phyloP scores from a whole-genome alignment of 2,797 vertebrate species.

The Gastrophryne carolinensis region DNA sequence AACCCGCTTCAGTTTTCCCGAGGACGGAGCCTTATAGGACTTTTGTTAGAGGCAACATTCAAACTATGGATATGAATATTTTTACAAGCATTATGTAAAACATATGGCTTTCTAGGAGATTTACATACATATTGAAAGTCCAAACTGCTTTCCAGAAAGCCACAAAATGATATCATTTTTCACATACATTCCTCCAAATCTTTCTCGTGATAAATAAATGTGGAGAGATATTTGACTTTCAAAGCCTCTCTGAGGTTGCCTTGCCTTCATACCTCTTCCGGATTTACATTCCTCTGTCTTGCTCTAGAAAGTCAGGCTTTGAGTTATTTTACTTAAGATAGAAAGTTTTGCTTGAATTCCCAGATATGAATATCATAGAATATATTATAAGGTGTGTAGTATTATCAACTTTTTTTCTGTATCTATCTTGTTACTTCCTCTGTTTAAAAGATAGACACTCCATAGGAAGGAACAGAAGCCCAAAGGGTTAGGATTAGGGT shows the following conservation, averaged over 20 bases:
- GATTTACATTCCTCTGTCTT: conserved; percentile 11
- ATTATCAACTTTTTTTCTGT: background rate
- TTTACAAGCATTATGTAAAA: background rate
- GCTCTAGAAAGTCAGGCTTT: conserved; percentile 21
- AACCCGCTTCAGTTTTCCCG: conserved; percentile 11
- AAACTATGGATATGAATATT: conserved; percentile 29
- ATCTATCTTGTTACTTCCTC: background rate
- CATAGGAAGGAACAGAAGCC: too few relatives aligned
- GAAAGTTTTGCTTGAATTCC: conserved; percentile 17
- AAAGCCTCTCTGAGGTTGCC: conserved; percentile 28
- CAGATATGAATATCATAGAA: conserved; percentile 20
- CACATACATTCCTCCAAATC: conserved; percentile 44
- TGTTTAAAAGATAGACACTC: too few relatives aligned
- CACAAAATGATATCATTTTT: conserved; percentile 52
- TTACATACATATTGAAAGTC: conserved; percentile 29
- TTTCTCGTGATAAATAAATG: conserved; percentile 55
- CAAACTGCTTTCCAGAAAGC: conserved; percentile 41
- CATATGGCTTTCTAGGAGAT: conserved; percentile 19
- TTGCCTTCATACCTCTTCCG: background rate
- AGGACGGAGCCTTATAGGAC: conserved; percentile 31
- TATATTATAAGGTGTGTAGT: background rate
- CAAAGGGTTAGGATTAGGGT: too few relatives aligned
- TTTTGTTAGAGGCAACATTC: conserved; percentile 46
- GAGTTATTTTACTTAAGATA: conserved; percentile 30
- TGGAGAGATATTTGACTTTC: conserved; percentile 45